Conservation (phyloP, 2,113 vertebrate genomes). For the Psettodes erumei region DNA sequence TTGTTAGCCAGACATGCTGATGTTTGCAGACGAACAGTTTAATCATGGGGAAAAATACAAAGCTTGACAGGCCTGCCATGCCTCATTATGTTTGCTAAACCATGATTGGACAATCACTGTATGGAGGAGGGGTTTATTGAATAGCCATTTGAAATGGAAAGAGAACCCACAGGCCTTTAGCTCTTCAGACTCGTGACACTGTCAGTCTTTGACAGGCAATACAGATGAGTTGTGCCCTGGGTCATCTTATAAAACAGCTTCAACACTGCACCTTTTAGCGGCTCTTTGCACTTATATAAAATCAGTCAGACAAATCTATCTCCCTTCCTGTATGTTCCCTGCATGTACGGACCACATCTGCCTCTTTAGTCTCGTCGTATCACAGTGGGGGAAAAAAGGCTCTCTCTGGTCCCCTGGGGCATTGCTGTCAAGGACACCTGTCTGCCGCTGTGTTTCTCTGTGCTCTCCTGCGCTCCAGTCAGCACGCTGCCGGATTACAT, state of each 20-base stretch:
- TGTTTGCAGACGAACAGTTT: background rate
- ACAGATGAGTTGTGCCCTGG: background rate
- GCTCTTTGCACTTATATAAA: background rate
- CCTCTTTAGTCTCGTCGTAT: slow-evolving; percentile 51
- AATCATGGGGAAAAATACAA: background rate
- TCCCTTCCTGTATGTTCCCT: background rate
- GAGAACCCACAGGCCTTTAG: background rate
- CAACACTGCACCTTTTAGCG: slow-evolving; percentile 1
- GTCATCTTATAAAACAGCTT: background rate
- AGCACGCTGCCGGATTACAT: slow-evolving; percentile 65
- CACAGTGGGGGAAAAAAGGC: slow-evolving; percentile 52
- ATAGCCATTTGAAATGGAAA: background rate
- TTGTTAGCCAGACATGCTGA: too few species aligned
- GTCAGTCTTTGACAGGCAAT: background rate
- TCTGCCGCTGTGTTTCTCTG: slow-evolving; percentile 65
- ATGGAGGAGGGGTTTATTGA: background rate
- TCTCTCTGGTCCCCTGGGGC: slow-evolving; percentile 47
- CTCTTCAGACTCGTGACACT: background rate
- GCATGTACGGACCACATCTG: background rate
- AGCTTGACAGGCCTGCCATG: background rate
- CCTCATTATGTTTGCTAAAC: background rate
- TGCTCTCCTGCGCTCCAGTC: slow-evolving; percentile 66
- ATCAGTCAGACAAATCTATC: background rate
- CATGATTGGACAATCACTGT: background rate
- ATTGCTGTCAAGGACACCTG: slow-evolving; percentile 74